Conservation (phyloP, 2,888 invertebrate genomes). For the Volucella inflata region DNA sequence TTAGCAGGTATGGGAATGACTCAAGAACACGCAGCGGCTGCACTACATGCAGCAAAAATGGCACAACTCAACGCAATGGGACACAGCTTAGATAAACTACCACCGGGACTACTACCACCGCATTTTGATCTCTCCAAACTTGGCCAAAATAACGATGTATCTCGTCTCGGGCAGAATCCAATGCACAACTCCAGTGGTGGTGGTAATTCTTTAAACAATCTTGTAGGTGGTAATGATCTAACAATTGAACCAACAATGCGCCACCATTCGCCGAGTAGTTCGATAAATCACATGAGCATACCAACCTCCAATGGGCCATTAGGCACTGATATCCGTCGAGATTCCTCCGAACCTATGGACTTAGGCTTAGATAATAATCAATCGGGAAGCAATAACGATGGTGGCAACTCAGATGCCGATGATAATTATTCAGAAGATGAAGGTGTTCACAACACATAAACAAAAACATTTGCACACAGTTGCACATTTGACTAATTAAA, state of each 20-base stretch:
- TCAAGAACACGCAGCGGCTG: conserved; percentile 89
- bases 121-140: conserved; percentile 83
- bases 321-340: conserved; percentile 80
- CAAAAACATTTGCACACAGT: conserved; percentile 29
- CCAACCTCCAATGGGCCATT: conserved; percentile 63
- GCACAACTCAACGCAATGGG: conserved; percentile 90
- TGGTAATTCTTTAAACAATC: conserved; percentile 44
- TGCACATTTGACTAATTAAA: conserved; percentile 58
- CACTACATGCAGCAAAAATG: conserved; percentile 91
- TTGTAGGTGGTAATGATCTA: conserved; percentile 75
- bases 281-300: conserved; percentile 68
- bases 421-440: conserved; percentile 84
- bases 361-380: conserved; percentile 82
- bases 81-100: conserved; percentile 85
- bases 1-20: conserved; percentile 85
- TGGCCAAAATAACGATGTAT: conserved; percentile 73
- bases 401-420: conserved; percentile 81
- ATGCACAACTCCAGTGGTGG: conserved; percentile 76
- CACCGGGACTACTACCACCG: conserved; percentile 82
- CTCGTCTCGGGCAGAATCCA: conserved; percentile 59
- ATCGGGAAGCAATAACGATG: conserved; percentile 82
- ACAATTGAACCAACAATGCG: conserved; percentile 82
- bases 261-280: conserved; percentile 78
- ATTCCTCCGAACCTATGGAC: conserved; percentile 83
- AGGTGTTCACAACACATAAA: conserved; percentile 82